Base-by-base conservation (phyloP, 2,888 invertebrate species). In the Idaea biselata region DNA sequence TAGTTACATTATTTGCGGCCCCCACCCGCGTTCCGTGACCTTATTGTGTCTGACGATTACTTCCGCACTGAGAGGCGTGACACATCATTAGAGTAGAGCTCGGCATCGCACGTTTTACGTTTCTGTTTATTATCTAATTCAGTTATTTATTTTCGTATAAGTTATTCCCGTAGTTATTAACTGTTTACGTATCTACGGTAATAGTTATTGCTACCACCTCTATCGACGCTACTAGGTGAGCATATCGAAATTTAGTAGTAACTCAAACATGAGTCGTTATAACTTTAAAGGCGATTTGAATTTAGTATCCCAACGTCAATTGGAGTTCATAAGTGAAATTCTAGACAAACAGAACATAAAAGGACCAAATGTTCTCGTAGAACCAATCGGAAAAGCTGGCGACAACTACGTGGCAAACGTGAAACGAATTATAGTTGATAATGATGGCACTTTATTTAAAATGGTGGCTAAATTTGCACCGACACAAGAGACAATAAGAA, bases 381-480 rank as follows among this genome's bases (percentile, higher is more conserved):
- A 68, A 64, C 59, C 63, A 58, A 68, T 71, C 1, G 71, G 73
- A 2, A 54, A 61, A 58, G 66, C 62, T 25, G 70, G 71, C 16
- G 73, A 71, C 58, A 73, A 73, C 53, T 70, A 68, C 14, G 32
- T 67, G 4, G 70, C 73, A 18, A 66, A 66, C 18, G 66, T 73
- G 3, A 70, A 67, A 56, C 64, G 70, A 62, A 62, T 72, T 25
- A 59, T 55, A 14, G 44, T 58, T 17, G 65, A 75, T 67, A 66
- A 70, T 55, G 25, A 60, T 53, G 60, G 60, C 3, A n/a, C 69
- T 44, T 59, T 67, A n/a, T 76, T 82, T 60, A 73, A 71, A 17
- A 78, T 85, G 66, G 72, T 86, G 11, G 82, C 75, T 0, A 86
- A 86, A 73, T 68, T 83, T 33, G 82, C 84, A 16, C 76, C 83